Percentiles rank a stretch among this genome's conserved stretches.
Conservation (phyloP, 2,888 invertebrate species). For the Chorisops tibialis region DNA sequence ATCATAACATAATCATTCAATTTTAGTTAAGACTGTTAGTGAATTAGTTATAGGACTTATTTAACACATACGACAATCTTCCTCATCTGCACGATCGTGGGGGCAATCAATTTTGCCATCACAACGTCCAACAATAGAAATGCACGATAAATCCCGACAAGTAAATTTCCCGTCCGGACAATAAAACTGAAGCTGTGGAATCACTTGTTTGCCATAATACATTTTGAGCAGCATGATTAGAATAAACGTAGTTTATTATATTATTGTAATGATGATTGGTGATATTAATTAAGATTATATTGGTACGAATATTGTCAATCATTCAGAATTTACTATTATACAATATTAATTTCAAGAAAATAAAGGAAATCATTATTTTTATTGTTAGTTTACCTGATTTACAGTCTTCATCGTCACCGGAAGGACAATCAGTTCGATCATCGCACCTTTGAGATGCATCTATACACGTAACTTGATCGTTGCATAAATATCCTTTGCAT, state of each 20-base stretch:
- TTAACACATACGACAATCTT: slow-evolving; percentile 60
- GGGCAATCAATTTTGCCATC: slow-evolving; percentile 72
- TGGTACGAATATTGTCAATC: neutral
- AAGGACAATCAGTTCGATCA: slow-evolving; percentile 45
- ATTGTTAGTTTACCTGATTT: slow-evolving; percentile 42
- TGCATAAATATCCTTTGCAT: slow-evolving; percentile 45
- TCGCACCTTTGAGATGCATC: slow-evolving; percentile 48
- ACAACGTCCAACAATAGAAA: slow-evolving; percentile 66
- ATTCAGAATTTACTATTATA: neutral
- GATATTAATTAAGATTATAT: neutral
- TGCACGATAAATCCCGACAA: slow-evolving; percentile 72
- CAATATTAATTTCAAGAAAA: slow-evolving; percentile 5
- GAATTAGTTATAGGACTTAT: neutral
- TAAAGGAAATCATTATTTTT: slow-evolving; percentile 2
- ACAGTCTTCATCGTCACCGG: slow-evolving; percentile 50
- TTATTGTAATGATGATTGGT: neutral
- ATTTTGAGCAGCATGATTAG: slow-evolving; percentile 3
- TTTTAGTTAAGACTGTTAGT: neutral
- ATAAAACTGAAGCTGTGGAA: slow-evolving; percentile 45
- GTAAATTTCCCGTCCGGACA: slow-evolving; percentile 61
- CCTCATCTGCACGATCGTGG: slow-evolving; percentile 62
- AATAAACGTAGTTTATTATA: neutral
- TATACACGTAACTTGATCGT: slow-evolving; percentile 46
- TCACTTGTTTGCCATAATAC: slow-evolving; percentile 39
- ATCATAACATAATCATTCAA: no score